phyloP scores from a whole-genome alignment of 2,888 invertebrate species.

The Leptinotarsa peninsularis region DNA sequence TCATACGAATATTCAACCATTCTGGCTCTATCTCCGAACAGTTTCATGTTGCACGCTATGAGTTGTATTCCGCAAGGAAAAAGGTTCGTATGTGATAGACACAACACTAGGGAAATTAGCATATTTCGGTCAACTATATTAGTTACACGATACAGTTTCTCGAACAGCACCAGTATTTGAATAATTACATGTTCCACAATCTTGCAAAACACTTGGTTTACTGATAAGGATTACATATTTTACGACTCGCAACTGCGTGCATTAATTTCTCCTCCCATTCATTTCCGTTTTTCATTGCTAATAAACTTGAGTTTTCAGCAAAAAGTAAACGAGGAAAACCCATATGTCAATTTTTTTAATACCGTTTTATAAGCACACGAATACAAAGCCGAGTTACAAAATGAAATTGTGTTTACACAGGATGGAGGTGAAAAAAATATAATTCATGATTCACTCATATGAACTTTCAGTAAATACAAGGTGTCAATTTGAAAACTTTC shows the following conservation, averaged over 20 bases:
- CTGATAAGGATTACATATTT: conserved; percentile 36
- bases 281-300: conserved; percentile 22
- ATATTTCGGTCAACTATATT: conserved; percentile 43
- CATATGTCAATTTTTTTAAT: background rate
- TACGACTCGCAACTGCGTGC: conserved; percentile 22
- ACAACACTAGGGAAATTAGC: conserved; percentile 45
- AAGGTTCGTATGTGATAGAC: conserved; percentile 45
- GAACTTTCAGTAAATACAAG: too few relatives aligned
- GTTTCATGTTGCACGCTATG: conserved; percentile 44
- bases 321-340: background rate
- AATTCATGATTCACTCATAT: too few relatives aligned
- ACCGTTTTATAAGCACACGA: too few relatives aligned
- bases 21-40: conserved; percentile 34
- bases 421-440: too few relatives aligned
- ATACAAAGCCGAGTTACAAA: too few relatives aligned
- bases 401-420: too few relatives aligned
- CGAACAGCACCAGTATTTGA: conserved; percentile 36
- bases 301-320: conserved; percentile 3
- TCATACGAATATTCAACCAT: conserved; percentile 33
- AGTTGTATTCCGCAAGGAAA: conserved; percentile 33
- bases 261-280: conserved; percentile 10
- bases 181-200: conserved; percentile 39
- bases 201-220: conserved; percentile 33
- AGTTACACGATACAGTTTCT: conserved; percentile 38
- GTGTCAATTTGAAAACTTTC: too few relatives aligned